Base-by-base conservation (phyloP, 2,888 invertebrate species). In the Tubulanus polymorphus region DNA sequence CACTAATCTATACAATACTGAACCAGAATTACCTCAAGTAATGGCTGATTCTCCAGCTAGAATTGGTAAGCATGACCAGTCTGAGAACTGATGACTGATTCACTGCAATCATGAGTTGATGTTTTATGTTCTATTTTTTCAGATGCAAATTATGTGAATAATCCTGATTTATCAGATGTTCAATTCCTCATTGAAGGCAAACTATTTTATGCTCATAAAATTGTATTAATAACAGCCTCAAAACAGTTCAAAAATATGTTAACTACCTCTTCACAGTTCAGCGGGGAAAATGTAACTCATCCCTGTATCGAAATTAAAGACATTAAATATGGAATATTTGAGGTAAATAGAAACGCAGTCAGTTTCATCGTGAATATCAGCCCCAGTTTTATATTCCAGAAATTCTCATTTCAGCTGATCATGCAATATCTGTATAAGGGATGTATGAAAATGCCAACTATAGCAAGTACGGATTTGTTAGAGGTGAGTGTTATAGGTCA, bases 371-470 rank as follows among this genome's bases (percentile, higher is more conserved):
- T n/a, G n/a, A n/a, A n/a, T n/a, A n/a, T n/a, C n/a, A n/a, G n/a
- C n/a, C n/a, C n/a, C n/a, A n/a, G n/a, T n/a, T n/a, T n/a, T n/a
- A n/a, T n/a, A n/a, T n/a, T n/a, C n/a, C n/a, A n/a, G n/a, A n/a
- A n/a, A 10, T 32, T n/a, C 10, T 32, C 59, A 63, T 80, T 79
- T 41, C 75, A 91, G 90, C 85, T 91, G 84, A 89, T 91, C 29
- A 93, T 93, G 92, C 90, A 92, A 79, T 93, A 90, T 80, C 82
- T 93, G 51, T 93, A 93, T 80, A 90, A 91, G 68, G 93, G 93
- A 3, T 91, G 91, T 20, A 91, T 90, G 73, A 85, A 87, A 51
- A 86, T 86, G 1, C 81, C 91, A 53, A 87, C 88, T 63, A 87
- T 91, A 2, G 87, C 88, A 3, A 87, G 88, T 57, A 84, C 85